Base-by-base conservation (phyloP, 37 sponge, comb jelly and placozoan species). In the Halichondria panicea region DNA sequence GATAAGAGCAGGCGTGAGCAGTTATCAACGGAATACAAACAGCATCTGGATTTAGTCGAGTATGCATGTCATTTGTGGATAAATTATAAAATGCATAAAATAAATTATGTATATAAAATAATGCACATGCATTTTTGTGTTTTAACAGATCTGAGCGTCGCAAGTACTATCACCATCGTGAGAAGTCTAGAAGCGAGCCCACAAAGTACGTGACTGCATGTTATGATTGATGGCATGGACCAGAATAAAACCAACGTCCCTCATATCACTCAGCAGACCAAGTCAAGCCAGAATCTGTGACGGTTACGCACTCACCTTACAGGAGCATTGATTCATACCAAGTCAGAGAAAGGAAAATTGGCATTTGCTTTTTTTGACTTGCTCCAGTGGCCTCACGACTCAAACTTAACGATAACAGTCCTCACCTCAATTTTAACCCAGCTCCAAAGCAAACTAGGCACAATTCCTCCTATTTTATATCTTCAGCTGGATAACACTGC, bases 151-250 rank as follows among this genome's bases (percentile, higher is more conserved):
- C 4, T 32, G 81, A 87, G 52, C 43, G 88, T 8, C 38, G 63
- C 18, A 81, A 81, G 11, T 87, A 87, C 43, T 60, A 80, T 35
- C 68, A 71, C 27, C 88, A 87, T 32, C 30, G 88, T 13, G 72
- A 81, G 57, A 87, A 87, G 25, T 28, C 88, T 0, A 34, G 88
- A 1, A 59, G 39, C 32, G 27, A 81, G 18, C 88, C 88, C 50
- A 46, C 50, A 7, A 87, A 87, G 58, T 87, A 76, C 40, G 4
- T 87, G 39, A 63, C 81, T 2, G n/a, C n/a, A n/a, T n/a, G 58
- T 87, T 0, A 87, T 87, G 3, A 80, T 87, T n/a, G 81, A 87
- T 74, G 81, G 81, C 13, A 87, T 87, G 87, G 85, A 84, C 56
- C 85, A 84, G 56, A 38, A 31, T 32, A 84, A 84, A 46, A 84